A percentile compares a stretch with the other conserved stretches of the same genome.
Evolutionary conservation across 92 coral and sea anemone genomes (phyloP).

Genomic region (Heliopora coerulea): DNA sequence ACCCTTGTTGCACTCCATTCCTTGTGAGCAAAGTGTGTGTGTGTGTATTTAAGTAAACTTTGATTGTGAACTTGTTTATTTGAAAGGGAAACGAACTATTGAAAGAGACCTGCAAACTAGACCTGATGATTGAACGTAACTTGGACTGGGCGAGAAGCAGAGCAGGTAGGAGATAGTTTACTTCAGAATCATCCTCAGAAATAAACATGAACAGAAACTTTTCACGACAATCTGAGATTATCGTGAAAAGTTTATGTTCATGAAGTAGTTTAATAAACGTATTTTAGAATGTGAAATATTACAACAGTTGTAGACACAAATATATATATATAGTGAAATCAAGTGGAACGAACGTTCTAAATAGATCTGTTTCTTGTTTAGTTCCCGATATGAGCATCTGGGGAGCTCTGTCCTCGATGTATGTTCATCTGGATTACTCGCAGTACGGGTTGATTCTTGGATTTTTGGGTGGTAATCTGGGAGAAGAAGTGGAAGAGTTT

Average conservation of each 20-base stretch:
- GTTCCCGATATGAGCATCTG: conserved; percentile 92
- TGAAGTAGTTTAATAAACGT: too few relatives aligned
- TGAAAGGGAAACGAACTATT: conserved; percentile 74
- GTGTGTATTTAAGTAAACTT: too few relatives aligned
- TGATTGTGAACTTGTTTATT: background rate
- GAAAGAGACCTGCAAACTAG: conserved; percentile 84
- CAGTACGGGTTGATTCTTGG: conserved; percentile 95
- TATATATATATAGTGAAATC: too few relatives aligned
- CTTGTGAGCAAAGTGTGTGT: too few relatives aligned
- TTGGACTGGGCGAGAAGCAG: conserved; percentile 96
- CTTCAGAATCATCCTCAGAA: too few relatives aligned
- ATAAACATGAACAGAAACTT: too few relatives aligned
- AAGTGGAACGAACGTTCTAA: too few relatives aligned
- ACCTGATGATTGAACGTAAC: conserved; percentile 83
- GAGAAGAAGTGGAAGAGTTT: conserved; percentile 89
- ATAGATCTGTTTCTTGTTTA: conserved; percentile 38
- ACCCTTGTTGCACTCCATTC: too few relatives aligned
- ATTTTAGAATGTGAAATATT: too few relatives aligned
- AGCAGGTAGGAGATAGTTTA: conserved; percentile 31
- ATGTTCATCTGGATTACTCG: conserved; percentile 83
- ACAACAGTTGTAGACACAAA: too few relatives aligned
- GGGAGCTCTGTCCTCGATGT: conserved; percentile 86
- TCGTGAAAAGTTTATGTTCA: background rate
- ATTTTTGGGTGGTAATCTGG: conserved; percentile 83
- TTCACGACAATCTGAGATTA: too few relatives aligned